Base-by-base conservation (phyloP, 2,797 vertebrate genomes). In the Heliangelus exortis region DNA sequence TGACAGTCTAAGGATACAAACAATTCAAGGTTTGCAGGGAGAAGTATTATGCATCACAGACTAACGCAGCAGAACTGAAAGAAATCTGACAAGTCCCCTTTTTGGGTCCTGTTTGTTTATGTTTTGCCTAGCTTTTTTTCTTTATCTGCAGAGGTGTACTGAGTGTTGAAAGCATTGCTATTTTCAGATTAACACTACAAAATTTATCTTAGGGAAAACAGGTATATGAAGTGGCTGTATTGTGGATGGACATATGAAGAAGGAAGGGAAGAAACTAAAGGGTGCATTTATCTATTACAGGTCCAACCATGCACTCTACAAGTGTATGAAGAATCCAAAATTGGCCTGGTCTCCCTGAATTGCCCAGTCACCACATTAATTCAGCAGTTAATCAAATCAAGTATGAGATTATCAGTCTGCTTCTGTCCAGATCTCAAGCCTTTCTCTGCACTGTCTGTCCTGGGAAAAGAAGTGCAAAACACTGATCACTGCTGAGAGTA, bases 401-500 rank as follows among this genome's bases (percentile, higher is more conserved):
- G n/a, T 81, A 5, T 81, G 57, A 74, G 53, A 36, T 36, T 3
- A 43, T 51, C 62, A 87, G 13, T 36, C 10, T 67, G 17, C 29
- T 74, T 6, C 57, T 54, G 22, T 13, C 53, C 39, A 71, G 61
- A 66, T 15, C 18, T 45, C 48, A 87, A 54, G n/a, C 4, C 12
- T n/a, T 77, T 26, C 21, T 41, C 22, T 84, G 48, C 21, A 15
- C 15, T 1, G 0, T 26, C 11, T 84, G 12, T 59, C 53, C 28
- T 36, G 25, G 16, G 25, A 34, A 79, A 78, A 58, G 15, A 48
- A 11, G 17, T 9, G 73, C 3, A 28, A 71, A 81, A 62, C 28
- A 50, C 15, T 1, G 1, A 41, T 58, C 1, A 0, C 14, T 58
- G 48, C 21, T 54, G 43, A 11, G 7, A 10, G 1, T 34, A 13